Evolutionary conservation across 2,797 vertebrate species (phyloP).

Genomic region (Enteromius mattozi): DNA sequence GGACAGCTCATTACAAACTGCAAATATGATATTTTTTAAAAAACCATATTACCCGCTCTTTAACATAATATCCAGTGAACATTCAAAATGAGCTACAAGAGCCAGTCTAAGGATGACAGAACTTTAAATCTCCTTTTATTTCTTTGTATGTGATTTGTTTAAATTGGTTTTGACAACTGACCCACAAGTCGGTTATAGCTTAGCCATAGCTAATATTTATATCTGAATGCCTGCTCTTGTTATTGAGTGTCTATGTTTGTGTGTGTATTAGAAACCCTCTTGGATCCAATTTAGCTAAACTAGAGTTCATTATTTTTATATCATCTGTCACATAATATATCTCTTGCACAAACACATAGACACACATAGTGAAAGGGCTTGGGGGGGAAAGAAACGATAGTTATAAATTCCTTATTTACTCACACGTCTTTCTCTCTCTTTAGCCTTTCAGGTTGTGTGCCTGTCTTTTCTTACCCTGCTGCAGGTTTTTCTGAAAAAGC

Average conservation of each 20-base stretch:
- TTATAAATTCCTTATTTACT: constrained; percentile 9
- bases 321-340: constrained; percentile 18
- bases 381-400: neutral
- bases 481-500: neutral
- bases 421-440: neutral
- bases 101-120: neutral
- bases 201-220: neutral
- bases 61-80: neutral
- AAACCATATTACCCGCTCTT: too few relatives aligned
- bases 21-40: too few relatives aligned
- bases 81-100: neutral
- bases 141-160: neutral
- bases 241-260: constrained; percentile 9
- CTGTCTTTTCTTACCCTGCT: neutral
- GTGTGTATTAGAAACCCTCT: constrained; percentile 13
- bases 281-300: constrained; percentile 29
- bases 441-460: neutral
- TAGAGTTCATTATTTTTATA: constrained; percentile 34
- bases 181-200: neutral
- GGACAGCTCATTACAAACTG: too few relatives aligned
- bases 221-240: neutral
- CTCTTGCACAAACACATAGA: constrained; percentile 26
- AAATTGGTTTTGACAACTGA: neutral
- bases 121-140: neutral
- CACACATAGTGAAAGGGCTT: neutral